Base-by-base conservation (phyloP, 2,113 vertebrate species). In the Suncus etruscus region DNA sequence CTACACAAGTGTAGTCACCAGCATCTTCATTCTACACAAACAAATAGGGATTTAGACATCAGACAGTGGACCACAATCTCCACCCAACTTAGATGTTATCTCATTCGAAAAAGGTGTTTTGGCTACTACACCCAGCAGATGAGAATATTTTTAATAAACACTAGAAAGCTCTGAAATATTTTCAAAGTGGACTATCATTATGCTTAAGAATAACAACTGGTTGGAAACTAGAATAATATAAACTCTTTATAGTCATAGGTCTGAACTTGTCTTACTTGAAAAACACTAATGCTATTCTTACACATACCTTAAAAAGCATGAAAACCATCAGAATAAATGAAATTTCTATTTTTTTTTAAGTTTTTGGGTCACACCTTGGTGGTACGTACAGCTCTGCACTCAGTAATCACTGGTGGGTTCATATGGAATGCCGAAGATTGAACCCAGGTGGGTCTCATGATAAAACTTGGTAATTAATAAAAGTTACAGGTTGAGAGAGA, bases 1-100 rank as follows among this genome's bases (percentile, higher is more conserved):
- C 99, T 78, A 99, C 97, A 0, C 99, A 99, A n/a, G 98, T 98
- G 88, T 99, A 99, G 96, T 97, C 98, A 50, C 99, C 99, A 10
- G 99, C 98, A 96, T 99, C 99, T 97, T 99, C 99, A 77, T 97
- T 98, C 99, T 99, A 86, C 8, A 89, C 89, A 90, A 86, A 61
- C 9, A 79, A 91, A 48, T 68, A 77, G 65, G 31, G 50, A 51
- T 86, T 77, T 12, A 20, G n/a, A 87, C 87, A 66, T 74, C 0
- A 58, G 1, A 14, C 18, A 16, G 58, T 20, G 18, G 58, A 22
- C 58, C 58, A 16, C 18, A 12, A 11, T 16, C 18, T 12, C 54
- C 54, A 10, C 54, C 54, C 54, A 16, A 12, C 54, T 2, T 14
- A 54, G 54, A 14, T 54, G 54, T 15, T 16, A 54, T 54, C 18